Evolutionary conservation across 2,113 vertebrate genomes (phyloP).

Genomic region (Sinocyclocheilus grahami): DNA sequence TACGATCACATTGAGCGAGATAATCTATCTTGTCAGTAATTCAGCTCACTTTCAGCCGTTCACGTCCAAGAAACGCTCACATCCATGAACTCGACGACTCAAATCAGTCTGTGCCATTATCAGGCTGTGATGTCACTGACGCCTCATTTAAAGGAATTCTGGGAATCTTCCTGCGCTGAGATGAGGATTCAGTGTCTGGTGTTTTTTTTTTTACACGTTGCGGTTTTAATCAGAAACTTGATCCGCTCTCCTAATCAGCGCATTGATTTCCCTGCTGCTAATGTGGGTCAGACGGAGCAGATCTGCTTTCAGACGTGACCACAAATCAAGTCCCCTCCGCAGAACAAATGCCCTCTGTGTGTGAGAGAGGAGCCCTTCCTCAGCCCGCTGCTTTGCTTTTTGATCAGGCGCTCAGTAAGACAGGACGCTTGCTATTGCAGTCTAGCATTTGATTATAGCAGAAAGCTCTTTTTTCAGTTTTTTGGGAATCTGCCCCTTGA

Average conservation of each 20-base stretch:
- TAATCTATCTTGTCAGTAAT: background rate
- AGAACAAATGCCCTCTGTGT: constrained; percentile 54
- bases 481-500: background rate
- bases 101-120: constrained; percentile 5
- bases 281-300: constrained; percentile 50
- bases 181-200: constrained; percentile 11
- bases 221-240: constrained; percentile 60
- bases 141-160: constrained; percentile 25
- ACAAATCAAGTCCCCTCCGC: constrained; percentile 42
- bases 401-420: constrained; percentile 44
- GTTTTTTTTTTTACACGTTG: constrained; percentile 13
- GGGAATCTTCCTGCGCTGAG: constrained; percentile 29
- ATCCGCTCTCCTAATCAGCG: constrained; percentile 60
- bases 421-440: constrained; percentile 56
- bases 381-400: background rate
- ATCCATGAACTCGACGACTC: background rate
- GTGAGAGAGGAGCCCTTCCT: constrained; percentile 26
- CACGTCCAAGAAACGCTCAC: background rate
- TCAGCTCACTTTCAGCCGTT: background rate
- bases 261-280: constrained; percentile 52
- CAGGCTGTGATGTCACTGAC: constrained; percentile 20
- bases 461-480: constrained; percentile 44
- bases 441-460: constrained; percentile 61
- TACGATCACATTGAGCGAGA: background rate
- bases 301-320: constrained; percentile 55